phyloP scores from a whole-genome alignment of 2,113 vertebrate genomes.

The Oreotrochilus melanogaster region DNA sequence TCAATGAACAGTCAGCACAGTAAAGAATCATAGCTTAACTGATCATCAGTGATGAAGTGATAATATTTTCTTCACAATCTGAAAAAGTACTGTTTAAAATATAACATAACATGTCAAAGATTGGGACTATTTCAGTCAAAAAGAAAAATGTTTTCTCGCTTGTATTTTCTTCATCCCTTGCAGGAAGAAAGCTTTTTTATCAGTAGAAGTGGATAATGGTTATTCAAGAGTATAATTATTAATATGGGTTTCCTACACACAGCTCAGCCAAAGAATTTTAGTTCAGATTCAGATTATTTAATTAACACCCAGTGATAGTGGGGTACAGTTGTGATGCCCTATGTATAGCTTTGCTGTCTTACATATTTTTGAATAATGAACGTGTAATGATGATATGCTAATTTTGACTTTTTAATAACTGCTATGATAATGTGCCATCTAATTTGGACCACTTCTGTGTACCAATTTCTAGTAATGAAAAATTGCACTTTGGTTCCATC shows the following conservation, averaged over 20 bases:
- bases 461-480: neutral
- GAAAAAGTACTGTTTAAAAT: conserved; percentile 61
- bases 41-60: conserved; percentile 64
- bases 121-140: conserved; percentile 23
- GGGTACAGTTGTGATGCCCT: neutral
- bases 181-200: conserved; percentile 34
- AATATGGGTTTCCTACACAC: neutral
- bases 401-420: conserved; percentile 34
- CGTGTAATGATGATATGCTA: neutral
- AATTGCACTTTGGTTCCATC: neutral
- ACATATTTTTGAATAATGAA: conserved; percentile 31
- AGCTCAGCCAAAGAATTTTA: neutral
- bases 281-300: conserved; percentile 17
- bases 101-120: conserved; percentile 21
- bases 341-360: neutral
- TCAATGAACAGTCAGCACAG: conserved; percentile 57
- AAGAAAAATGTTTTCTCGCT: conserved; percentile 53
- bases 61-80: conserved; percentile 58
- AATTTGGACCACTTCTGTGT: neutral
- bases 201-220: conserved; percentile 6
- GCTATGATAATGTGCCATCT: neutral
- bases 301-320: conserved; percentile 4
- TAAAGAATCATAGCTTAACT: conserved; percentile 59
- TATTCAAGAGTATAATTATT: conserved; percentile 16
- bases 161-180: conserved; percentile 25